Base-by-base conservation (phyloP, 2,113 vertebrate genomes). In the Onychostoma macrolepis region DNA sequence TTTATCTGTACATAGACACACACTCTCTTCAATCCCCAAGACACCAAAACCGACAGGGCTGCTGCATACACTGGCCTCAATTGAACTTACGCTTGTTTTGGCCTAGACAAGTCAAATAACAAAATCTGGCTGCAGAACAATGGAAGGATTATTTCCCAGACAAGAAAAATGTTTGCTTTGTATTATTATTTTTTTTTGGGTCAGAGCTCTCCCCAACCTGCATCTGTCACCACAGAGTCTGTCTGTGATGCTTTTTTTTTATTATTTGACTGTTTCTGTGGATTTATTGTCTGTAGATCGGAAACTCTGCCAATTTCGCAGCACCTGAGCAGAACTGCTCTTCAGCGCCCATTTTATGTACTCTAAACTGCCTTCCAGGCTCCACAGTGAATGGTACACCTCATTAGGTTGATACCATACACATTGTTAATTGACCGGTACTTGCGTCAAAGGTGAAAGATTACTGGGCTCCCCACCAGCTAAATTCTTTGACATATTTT, bases 131-230 rank as follows among this genome's bases (percentile, higher is more conserved):
- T n/a, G 19, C 69, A 65, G 50, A 83, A 48, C 48, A 83, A 75
- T 83, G 58, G 24, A 79, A 26, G 38, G 79, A 72, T 87, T 87
- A 87, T 87, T 80, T 67, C 50, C 12, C 28, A 63, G 80, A 82
- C 69, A 81, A 48, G 69, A 63, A 53, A 67, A 82, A 61, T 74
- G 69, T 82, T 82, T 58, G 48, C 56, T 43, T 45, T 87, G 78
- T 82, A 71, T 87, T 41, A 61, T 80, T n/a, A n/a, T n/a, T n/a
- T n/a, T 43, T 45, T 45, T 75, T 17, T 1, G 28, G 43, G 65
- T 53, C 41, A 36, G 21, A 19, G 30, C 48, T 56, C 48, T 84
- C 13, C 30, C 50, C 17, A 74, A 53, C 4, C 69, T 56, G 45
- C 4, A 3, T 28, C 83, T 28, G 69, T 75, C 19, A 69, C 19